phyloP scores from a whole-genome alignment of 2,113 vertebrate genomes.

The Euleptes europaea region DNA sequence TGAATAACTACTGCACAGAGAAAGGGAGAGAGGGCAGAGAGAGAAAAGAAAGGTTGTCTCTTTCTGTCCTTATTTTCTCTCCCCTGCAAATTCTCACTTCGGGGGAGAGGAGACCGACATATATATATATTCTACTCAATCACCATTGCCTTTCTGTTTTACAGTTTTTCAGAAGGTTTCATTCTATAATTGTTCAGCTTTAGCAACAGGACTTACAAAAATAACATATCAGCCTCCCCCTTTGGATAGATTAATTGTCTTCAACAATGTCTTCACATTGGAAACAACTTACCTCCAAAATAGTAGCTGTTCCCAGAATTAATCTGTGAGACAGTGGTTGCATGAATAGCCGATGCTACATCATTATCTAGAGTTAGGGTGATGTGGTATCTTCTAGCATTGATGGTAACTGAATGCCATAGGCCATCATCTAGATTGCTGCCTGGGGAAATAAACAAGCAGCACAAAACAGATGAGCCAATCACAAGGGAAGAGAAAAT shows the following conservation, averaged over 20 bases:
- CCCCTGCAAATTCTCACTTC: too few relatives aligned
- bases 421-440: slow-evolving; percentile 87
- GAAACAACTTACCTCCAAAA: slow-evolving; percentile 85
- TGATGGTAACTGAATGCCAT: slow-evolving; percentile 91
- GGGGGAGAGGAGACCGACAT: too few relatives aligned
- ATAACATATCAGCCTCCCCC: too few relatives aligned
- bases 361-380: slow-evolving; percentile 85
- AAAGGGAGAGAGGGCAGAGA: too few relatives aligned
- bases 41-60: too few relatives aligned
- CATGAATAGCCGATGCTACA: slow-evolving; percentile 76
- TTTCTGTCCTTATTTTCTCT: too few relatives aligned
- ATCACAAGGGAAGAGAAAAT: accelerated
- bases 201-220: not conserved
- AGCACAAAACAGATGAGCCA: not conserved
- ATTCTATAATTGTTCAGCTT: not conserved
- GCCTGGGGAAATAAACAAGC: slow-evolving; percentile 72
- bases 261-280: too few relatives aligned
- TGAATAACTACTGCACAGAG: too few relatives aligned
- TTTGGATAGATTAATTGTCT: too few relatives aligned
- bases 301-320: slow-evolving; percentile 84
- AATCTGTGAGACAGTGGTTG: slow-evolving; percentile 75
- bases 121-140: too few relatives aligned
- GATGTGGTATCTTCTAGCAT: slow-evolving; percentile 82
- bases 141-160: not conserved
- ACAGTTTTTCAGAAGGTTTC: not conserved